phyloP scores from a whole-genome alignment of 2,888 invertebrate species.

The Temnothorax ravouxi region DNA sequence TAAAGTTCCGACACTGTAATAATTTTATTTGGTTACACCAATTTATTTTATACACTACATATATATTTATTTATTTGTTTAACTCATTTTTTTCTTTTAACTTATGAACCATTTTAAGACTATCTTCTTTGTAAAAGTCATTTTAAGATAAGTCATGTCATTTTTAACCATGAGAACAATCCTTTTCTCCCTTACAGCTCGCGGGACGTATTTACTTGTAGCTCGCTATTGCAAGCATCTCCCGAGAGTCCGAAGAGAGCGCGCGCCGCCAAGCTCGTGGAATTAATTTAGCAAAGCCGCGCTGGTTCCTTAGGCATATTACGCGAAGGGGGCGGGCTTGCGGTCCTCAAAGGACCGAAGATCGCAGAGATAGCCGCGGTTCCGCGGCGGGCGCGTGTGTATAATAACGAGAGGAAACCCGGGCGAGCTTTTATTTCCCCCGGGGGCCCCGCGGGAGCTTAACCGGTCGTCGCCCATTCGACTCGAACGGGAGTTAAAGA shows the following conservation, averaged over 20 bases:
- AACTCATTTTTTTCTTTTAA: not conserved
- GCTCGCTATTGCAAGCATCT: conserved; percentile 27
- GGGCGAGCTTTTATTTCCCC: conserved; percentile 84
- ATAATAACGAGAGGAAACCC: conserved; percentile 85
- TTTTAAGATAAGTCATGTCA: not conserved
- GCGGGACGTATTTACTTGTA: conserved; percentile 15
- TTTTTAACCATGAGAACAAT: conserved; percentile 1
- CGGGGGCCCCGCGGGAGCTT: conserved; percentile 78
- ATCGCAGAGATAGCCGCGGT: conserved; percentile 62
- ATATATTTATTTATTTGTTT: not conserved
- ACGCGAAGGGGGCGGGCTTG: conserved; percentile 31
- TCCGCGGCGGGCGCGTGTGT: conserved; percentile 77
- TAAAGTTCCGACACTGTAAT: not conserved
- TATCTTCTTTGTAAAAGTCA: not conserved
- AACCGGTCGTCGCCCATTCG: conserved; percentile 53
- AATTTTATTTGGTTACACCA: not conserved
- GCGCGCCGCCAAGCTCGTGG: conserved; percentile 57
- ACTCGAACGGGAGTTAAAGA: conserved; percentile 63
- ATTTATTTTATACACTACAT: not conserved
- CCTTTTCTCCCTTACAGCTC: not conserved
- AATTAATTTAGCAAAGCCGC: conserved; percentile 72
- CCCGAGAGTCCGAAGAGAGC: conserved; percentile 37
- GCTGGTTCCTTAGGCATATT: conserved; percentile 64
- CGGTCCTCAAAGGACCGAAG: conserved; percentile 55
- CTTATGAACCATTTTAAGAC: not conserved